Evolutionary conservation across 2,113 vertebrate species (phyloP).

Genomic region (Odocoileus hemionus): DNA sequence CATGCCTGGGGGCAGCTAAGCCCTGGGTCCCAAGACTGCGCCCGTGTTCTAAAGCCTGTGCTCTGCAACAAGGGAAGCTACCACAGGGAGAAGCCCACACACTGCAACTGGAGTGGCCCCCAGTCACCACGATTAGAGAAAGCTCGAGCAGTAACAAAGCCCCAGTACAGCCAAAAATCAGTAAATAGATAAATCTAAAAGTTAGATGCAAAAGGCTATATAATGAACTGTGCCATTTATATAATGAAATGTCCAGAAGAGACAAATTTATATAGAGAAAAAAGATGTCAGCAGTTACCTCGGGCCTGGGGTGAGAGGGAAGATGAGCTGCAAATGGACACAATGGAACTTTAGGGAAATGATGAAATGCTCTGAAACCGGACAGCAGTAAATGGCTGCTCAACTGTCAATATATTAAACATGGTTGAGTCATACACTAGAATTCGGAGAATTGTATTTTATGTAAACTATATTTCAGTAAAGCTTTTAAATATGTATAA

Average conservation of each 20-base stretch:
- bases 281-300: neutral
- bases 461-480: neutral
- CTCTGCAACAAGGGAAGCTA: neutral
- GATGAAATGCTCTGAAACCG: neutral
- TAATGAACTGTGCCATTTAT: neutral
- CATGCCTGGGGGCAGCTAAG: neutral
- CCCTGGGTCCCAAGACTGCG: neutral
- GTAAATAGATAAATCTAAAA: neutral
- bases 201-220: neutral
- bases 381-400: neutral
- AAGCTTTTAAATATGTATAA: neutral
- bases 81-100: neutral
- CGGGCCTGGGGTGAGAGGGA: too few species aligned
- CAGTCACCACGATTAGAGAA: neutral
- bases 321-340: neutral
- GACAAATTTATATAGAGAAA: neutral
- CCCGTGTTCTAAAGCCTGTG: neutral
- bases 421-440: neutral
- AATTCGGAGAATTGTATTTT: neutral
- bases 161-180: neutral
- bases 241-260: neutral
- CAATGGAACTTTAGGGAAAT: too few species aligned
- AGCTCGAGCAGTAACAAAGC: rapidly evolving
- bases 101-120: neutral
- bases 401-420: neutral